A percentile compares a stretch with the other conserved stretches of the same genome.
Conservation (phyloP, 2,797 vertebrate genomes). For the Crax fasciolata region DNA sequence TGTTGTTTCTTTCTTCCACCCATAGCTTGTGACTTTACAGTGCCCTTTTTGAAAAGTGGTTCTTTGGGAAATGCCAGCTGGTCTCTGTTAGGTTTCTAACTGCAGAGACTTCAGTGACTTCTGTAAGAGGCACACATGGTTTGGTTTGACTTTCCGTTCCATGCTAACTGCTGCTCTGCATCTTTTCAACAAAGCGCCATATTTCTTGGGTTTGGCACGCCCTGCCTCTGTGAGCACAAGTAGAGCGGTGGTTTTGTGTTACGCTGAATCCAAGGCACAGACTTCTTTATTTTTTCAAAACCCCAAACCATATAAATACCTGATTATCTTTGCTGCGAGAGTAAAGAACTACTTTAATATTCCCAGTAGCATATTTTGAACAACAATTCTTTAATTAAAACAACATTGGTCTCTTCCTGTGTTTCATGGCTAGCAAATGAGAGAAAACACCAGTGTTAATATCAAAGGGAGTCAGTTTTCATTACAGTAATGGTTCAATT, state of each 20-base stretch:
- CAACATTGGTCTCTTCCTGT: conserved; percentile 68
- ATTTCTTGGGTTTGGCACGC: conserved; percentile 38
- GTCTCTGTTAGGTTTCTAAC: conserved; percentile 57
- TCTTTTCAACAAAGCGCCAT: conserved; percentile 44
- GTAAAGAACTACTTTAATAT: conserved; percentile 50
- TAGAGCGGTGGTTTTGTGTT: conserved; percentile 38
- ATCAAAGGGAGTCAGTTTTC: conserved; percentile 83
- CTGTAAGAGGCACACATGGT: conserved; percentile 31
- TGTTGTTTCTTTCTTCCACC: background rate
- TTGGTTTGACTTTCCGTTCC: conserved; percentile 45
- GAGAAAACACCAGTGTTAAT: conserved; percentile 78
- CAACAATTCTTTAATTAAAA: conserved; percentile 73
- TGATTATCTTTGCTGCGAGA: conserved; percentile 42
- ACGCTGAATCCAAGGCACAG: background rate
- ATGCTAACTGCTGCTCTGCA: conserved; percentile 19
- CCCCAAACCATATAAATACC: conserved; percentile 46
- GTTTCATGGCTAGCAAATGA: conserved; percentile 74
- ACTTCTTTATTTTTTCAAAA: background rate
- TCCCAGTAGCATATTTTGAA: conserved; percentile 70
- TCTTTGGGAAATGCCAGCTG: conserved; percentile 60
- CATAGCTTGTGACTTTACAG: conserved; percentile 36
- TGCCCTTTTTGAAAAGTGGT: conserved; percentile 53
- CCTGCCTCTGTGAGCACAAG: background rate
- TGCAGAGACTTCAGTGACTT: conserved; percentile 43
- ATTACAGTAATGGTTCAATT: conserved; percentile 77